phyloP scores from a whole-genome alignment of 1,140 invertebrate genomes.

The Camponotus pennsylvanicus region DNA sequence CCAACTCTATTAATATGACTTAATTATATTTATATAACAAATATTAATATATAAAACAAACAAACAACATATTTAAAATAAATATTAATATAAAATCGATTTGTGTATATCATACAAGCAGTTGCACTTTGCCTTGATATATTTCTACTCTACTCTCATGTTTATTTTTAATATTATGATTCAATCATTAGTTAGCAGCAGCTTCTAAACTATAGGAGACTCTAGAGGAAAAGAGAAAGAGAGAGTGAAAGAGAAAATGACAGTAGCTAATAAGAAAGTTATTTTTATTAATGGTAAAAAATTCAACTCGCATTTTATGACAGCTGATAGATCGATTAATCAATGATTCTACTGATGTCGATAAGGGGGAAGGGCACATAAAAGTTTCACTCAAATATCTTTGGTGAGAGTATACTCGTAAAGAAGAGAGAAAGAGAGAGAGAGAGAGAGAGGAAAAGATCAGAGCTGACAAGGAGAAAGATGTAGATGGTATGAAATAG shows the following conservation, averaged over 20 bases:
- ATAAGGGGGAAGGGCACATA: background rate
- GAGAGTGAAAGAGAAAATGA: background rate
- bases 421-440: background rate
- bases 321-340: constrained; percentile 2
- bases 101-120: too few species aligned
- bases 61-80: too few species aligned
- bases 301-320: background rate
- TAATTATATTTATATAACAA: too few species aligned
- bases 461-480: background rate
- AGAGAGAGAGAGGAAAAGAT: background rate
- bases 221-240: too few species aligned
- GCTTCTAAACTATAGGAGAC: too few species aligned
- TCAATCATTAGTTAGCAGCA: background rate
- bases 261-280: constrained; percentile 14
- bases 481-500: background rate
- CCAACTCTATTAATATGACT: too few species aligned
- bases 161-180: constrained; percentile 11
- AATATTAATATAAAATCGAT: too few species aligned
- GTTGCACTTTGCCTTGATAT: background rate
- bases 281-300: background rate
- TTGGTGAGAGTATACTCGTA: constrained; percentile 14
- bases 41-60: too few species aligned
- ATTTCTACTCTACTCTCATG: background rate
- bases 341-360: background rate
- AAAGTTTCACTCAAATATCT: constrained; percentile 40